Base-by-base conservation (phyloP, 2,888 invertebrate genomes). In the Busseola fusca region DNA sequence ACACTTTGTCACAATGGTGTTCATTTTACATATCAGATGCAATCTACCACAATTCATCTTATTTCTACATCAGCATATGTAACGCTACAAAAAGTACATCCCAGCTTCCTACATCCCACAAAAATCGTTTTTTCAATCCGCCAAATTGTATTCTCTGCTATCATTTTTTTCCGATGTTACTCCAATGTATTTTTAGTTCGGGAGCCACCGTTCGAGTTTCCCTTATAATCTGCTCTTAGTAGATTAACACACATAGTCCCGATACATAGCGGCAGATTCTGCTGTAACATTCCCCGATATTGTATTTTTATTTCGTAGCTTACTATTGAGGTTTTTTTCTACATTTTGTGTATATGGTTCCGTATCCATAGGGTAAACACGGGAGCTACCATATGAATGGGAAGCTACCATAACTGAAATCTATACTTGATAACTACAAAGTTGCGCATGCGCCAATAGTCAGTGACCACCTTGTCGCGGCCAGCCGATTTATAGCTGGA, bases 221-320 rank as follows among this genome's bases (percentile, higher is more conserved):
- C 74, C 80, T 73, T 74, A 84, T 82, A 87, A 84, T 87, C 82
- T 69, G 78, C 86, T 84, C 86, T 86, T 87, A 87, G 77, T 74
- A 80, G 87, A 86, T 86, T 87, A 86, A 85, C 84, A 80, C 82
- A 85, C 84, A 80, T 42, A 68, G 80, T 83, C 75, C 62, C 76
- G 68, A 84, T 77, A 78, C 67, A 74, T 73, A 56, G 56, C 54
- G 54, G 34, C 69, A 76, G 63, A 81, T 80, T 76, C 69, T 59
- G 40, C 57, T 67, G 64, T 72, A 72, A 72, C 76, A 42, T 62
- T 56, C 34, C 40, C 71, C 50, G 37, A 37, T 58, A 79, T 64
- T 78, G 60, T 74, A 59, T 72, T 83, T 80, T 76, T 74, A 82
- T 85, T 72, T 71, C 45, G 62, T 18, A 54, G 72, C 64, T 58